A percentile compares a stretch with the other conserved stretches of the same genome.
Conservation (phyloP, 2,113 vertebrate species). For the Buteo buteo region DNA sequence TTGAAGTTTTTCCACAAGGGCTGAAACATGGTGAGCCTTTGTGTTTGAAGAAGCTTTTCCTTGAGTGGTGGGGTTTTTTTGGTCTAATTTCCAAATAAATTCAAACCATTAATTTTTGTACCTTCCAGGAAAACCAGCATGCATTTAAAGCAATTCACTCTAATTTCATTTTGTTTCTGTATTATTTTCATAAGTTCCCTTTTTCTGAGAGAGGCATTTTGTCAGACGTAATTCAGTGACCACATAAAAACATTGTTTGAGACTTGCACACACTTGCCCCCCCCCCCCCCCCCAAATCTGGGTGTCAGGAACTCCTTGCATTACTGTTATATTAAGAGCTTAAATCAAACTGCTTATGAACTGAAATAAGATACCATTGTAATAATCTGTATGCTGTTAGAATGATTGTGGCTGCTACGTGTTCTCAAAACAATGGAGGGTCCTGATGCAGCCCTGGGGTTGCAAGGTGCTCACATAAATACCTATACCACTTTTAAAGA, state of each 20-base stretch:
- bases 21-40: not conserved
- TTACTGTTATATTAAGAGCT: not conserved
- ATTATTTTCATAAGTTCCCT: not conserved
- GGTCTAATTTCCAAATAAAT: not conserved
- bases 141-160: not conserved
- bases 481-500: not conserved
- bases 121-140: not conserved
- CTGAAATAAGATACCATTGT: not conserved
- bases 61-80: accelerated
- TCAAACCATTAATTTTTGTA: not conserved
- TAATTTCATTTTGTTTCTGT: not conserved
- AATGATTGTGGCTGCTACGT: accelerated
- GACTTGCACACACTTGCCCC: not conserved
- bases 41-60: not conserved
- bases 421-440: not conserved
- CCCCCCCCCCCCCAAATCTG: not conserved
- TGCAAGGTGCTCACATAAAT: not conserved
- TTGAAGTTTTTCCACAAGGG: not conserved
- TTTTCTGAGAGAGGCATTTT: not conserved
- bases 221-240: not conserved
- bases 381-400: not conserved
- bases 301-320: not conserved
- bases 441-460: not conserved
- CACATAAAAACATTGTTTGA: not conserved
- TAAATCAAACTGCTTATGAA: not conserved